Conservation (phyloP, 2,113 vertebrate genomes). For the Zosterops pallidus region DNA sequence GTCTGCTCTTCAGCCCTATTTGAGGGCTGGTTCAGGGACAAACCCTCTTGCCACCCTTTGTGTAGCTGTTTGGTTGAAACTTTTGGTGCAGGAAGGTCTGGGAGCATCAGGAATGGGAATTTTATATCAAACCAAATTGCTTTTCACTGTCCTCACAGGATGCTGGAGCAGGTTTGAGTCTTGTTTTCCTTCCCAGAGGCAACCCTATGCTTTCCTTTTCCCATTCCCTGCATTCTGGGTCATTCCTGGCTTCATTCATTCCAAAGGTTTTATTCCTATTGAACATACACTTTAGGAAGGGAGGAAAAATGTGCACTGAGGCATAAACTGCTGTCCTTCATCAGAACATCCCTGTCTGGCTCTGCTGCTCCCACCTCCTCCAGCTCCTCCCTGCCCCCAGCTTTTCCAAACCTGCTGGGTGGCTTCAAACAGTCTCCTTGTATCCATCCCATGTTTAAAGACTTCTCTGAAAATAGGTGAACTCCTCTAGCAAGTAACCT, state of each 20-base stretch:
- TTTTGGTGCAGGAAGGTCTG: not conserved
- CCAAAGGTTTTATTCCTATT: not conserved
- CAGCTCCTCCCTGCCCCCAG: conserved; percentile 31
- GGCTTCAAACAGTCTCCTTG: conserved; percentile 68
- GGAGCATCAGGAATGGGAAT: not conserved
- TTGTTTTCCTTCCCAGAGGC: not conserved
- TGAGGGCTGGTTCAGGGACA: not conserved
- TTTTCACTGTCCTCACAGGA: not conserved
- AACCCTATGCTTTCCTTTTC: not conserved
- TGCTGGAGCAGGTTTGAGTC: not conserved
- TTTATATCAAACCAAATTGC: not conserved
- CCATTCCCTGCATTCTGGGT: not conserved
- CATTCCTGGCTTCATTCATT: not conserved
- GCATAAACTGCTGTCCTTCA: conserved; percentile 21
- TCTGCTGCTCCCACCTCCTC: conserved; percentile 9
- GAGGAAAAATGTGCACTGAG: not conserved
- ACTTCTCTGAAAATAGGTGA: conserved; percentile 56
- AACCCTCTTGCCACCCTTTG: not conserved
- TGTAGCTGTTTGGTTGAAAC: not conserved
- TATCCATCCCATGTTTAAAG: conserved; percentile 44
- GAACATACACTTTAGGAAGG: not conserved
- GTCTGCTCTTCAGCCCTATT: not conserved
- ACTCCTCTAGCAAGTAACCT: conserved; percentile 64
- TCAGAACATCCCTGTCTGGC: not conserved
- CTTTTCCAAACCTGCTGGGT: conserved; percentile 36